Conservation (phyloP, 92 coral and sea anemone species). For the Phenganax subtilis region DNA sequence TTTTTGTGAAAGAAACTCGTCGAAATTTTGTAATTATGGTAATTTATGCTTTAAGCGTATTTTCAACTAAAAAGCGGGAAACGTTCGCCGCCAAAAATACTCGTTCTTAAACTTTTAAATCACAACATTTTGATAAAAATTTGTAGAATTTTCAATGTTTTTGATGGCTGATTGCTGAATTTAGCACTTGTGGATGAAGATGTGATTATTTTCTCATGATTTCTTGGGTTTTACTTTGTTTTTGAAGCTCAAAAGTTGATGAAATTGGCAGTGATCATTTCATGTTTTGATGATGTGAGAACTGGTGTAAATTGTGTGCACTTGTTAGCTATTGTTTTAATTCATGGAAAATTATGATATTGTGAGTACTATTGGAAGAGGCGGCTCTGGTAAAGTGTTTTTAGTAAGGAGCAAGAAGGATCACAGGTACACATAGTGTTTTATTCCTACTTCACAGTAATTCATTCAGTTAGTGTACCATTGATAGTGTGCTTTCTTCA, state of each 20-base stretch:
- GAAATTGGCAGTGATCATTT: background rate
- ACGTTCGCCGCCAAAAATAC: constrained; percentile 5
- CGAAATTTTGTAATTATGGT: background rate
- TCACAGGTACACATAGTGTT: constrained; percentile 54
- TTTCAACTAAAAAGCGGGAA: background rate
- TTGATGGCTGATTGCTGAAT: background rate
- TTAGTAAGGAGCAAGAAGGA: constrained; percentile 71
- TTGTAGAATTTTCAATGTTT: background rate
- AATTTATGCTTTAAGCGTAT: background rate
- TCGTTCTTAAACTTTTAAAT: too few relatives aligned
- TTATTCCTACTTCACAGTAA: background rate
- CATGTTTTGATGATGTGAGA: background rate
- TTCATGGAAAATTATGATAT: constrained; percentile 77
- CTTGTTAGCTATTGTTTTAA: background rate
- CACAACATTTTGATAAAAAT: too few relatives aligned
- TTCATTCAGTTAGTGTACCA: background rate
- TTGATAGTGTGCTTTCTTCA: too few relatives aligned
- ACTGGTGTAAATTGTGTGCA: background rate
- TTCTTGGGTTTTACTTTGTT: background rate
- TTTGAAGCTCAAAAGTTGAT: background rate
- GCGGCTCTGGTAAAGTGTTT: constrained; percentile 79
- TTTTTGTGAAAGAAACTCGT: background rate
- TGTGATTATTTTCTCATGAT: background rate
- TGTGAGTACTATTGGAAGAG: constrained; percentile 65
- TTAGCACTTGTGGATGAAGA: background rate